phyloP scores from a whole-genome alignment of 2,113 vertebrate species.

The Atrichornis clamosus region DNA sequence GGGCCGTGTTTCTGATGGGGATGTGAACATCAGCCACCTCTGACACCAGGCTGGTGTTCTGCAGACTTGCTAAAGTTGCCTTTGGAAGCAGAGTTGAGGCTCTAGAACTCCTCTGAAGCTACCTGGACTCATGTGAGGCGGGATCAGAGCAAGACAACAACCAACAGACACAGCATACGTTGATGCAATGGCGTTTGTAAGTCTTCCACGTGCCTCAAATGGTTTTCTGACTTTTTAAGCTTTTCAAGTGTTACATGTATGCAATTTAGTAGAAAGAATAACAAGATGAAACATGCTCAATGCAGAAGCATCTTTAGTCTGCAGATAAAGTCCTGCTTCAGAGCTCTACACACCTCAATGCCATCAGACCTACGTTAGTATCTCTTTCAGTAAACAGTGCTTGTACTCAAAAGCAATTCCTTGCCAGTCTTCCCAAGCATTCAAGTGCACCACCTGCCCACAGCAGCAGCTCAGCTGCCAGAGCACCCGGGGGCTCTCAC shows the following conservation, averaged over 20 bases:
- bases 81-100: rapidly evolving
- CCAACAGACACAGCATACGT: rapidly evolving
- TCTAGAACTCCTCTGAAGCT: neutral
- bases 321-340: neutral
- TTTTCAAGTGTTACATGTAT: neutral
- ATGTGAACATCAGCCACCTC: neutral
- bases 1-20: rapidly evolving
- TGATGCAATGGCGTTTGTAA: rapidly evolving
- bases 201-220: neutral
- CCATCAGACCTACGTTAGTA: neutral
- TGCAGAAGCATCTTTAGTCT: neutral
- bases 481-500: neutral
- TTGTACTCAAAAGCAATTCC: neutral
- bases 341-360: neutral
- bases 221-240: neutral
- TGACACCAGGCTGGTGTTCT: neutral
- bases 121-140: rapidly evolving
- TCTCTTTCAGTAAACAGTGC: neutral
- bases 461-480: neutral
- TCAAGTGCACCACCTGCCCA: neutral
- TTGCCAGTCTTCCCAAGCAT: neutral
- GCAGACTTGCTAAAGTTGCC: neutral
- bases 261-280: neutral
- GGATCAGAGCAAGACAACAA: neutral
- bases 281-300: neutral